These are phyloP conservation scores for Drosophila grimshawi DNA, from an alignment of 1,140 invertebrate species.

Conservation along the genomic window DNA sequence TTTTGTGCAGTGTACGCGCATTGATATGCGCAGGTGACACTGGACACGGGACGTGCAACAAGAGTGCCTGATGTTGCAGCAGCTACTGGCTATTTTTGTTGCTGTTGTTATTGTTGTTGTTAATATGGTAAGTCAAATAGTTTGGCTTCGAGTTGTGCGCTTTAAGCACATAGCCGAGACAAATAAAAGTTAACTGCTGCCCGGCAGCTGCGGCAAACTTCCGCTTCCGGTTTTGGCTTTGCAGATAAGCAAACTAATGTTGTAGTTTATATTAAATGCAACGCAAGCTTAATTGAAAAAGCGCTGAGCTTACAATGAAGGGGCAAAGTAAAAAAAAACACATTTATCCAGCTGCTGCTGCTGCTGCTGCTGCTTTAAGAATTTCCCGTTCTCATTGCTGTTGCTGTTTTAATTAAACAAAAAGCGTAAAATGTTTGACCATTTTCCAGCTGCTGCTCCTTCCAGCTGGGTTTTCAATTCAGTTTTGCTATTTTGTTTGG, in stretches of 20 bases:
- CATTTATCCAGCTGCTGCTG: not conserved
- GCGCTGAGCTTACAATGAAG: constrained; percentile 37
- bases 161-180: constrained; percentile 48
- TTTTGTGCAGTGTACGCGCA: constrained; percentile 26
- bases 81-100: not conserved
- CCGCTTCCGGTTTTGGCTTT: constrained; percentile 34
- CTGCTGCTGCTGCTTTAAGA: constrained; percentile 22
- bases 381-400: constrained; percentile 32
- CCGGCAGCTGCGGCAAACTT: constrained; percentile 36
- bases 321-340: not conserved
- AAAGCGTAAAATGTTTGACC: constrained; percentile 80
- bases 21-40: constrained; percentile 62
- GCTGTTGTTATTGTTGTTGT: constrained; percentile 7
- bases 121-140: constrained; percentile 13
- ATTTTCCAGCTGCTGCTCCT: constrained; percentile 23
- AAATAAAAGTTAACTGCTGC: constrained; percentile 55
- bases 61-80: not conserved
- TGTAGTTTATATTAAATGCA: constrained; percentile 63
- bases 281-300: constrained; percentile 76
- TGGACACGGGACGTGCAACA: constrained; percentile 15
- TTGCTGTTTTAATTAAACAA: constrained; percentile 82
- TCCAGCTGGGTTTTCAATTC: constrained; percentile 12
- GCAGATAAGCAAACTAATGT: constrained; percentile 53
- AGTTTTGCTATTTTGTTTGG: constrained; percentile 28
- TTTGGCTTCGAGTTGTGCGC: constrained; percentile 16